Base-by-base conservation (phyloP, 2,888 invertebrate species). In the Panopea generosa region DNA sequence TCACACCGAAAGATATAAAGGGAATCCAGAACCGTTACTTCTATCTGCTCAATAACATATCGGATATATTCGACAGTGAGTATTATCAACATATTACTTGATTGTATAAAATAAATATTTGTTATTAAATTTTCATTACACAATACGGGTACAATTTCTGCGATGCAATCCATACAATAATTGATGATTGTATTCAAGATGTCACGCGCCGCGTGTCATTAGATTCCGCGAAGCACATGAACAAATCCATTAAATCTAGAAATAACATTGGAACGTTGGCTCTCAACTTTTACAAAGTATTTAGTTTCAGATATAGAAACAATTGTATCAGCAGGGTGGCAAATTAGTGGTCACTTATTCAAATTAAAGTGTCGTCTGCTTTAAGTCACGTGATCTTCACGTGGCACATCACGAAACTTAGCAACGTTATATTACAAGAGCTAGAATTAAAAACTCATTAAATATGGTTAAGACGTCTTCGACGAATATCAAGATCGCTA, bases 231-330 rank as follows among this genome's bases (percentile, higher is more conserved):
- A 55, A 18, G n/a, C 45, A 45, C 47, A n/a, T 26, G 26, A 20
- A 29, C 47, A 27, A 33, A 53, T 27, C n/a, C 53, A 26, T 26
- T 26, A 53, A 16, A 26, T 9, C 29, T 53, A 22, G 33, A 33
- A 9, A 18, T 47, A 47, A 16, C 20, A 47, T 20, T 9, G 16
- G 20, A 29, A 22, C 53, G 27, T 27, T 26, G 26, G 18, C 27
- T 27, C 26, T 33, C 45, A 49, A 27, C 53, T 43, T 65, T 72
- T 33, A 33, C 52, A 53, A 72, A 45, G 71, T 72, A 72, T 65
- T 72, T 65, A 59, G 60, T 72, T 72, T 72, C 71, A 52, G 60
- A 59, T 72, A 53, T 53, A 55, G 47, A 59, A 72, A 65, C 65
- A 65, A 55, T 66, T 65, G 38, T 26, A 60, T 29, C 59, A 60